Base-by-base conservation (phyloP, 2,888 invertebrate species). In the Caenorhabditis imperialis region DNA sequence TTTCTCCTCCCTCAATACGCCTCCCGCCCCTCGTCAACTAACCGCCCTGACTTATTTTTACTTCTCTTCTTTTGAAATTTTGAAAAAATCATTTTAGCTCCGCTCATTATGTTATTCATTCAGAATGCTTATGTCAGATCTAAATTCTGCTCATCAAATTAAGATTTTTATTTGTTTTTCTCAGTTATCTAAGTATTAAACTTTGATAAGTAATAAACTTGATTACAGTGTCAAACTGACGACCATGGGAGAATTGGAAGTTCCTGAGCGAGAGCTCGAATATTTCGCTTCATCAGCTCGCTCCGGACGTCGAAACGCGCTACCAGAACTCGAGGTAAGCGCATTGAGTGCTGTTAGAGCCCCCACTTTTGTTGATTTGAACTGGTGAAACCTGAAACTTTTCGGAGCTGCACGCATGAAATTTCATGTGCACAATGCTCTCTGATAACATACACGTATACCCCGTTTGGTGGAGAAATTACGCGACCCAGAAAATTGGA, bases 221-320 rank as follows among this genome's bases (percentile, higher is more conserved):
- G 8, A 23, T 57, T 58, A 1, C 38, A 58, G 58, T 37, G 45
- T 37, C 51, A 51, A 51, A 51, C 62, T 53, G 62, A 23, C 62
- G 35, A 63, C 54, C 16, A 81, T 81, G 79, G 79, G 81, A 30
- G 81, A 81, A 54, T 65, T 79, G 18, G 81, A 79, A 61, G 63
- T 72, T 35, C 60, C 62, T 18, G 79, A 79, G 51, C 63, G 63
- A 40, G 78, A 81, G 48, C 75, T 79, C 47, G 67, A 79, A 37
- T 70, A 69, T 37, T 79, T 81, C 40, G 72, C 74, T 1, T 54
- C 79, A 14, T 79, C 81, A 2, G 81, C 75, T 4, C 48, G 81
- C 12, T 37, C 70, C 38, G 81, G 81, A 30, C 70, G 81, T 20
- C 75, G 81, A 18, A 81, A 81, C 25, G 81, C 81, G 2, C 70